Conservation (phyloP, 2,797 vertebrate species). For the Falco peregrinus region DNA sequence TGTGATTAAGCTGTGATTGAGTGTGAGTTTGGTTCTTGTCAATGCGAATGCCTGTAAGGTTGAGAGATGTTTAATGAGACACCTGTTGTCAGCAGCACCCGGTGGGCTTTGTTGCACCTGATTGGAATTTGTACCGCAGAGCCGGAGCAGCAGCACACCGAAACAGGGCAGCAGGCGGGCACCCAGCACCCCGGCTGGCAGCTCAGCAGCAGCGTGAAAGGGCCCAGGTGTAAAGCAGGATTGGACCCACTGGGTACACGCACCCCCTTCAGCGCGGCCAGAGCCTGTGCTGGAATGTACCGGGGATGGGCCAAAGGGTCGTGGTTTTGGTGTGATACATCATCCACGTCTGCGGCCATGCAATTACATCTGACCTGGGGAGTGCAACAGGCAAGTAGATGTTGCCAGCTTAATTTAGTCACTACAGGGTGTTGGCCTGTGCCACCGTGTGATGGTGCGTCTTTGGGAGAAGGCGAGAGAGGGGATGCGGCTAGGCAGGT, state of each 20-base stretch:
- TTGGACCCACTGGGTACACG: rapidly evolving
- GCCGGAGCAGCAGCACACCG: not conserved
- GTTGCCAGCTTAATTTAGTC: not conserved
- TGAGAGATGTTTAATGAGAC: conserved; percentile 77
- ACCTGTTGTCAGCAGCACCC: conserved; percentile 74
- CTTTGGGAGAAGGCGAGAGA: not conserved
- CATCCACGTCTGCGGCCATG: rapidly evolving
- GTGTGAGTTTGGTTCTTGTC: conserved; percentile 74
- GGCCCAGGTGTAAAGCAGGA: rapidly evolving
- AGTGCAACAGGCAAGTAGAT: not conserved
- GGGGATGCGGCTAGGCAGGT: not conserved
- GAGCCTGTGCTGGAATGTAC: not conserved
- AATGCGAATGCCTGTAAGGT: conserved; percentile 73
- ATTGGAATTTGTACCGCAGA: conserved; percentile 39
- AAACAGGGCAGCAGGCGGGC: not conserved
- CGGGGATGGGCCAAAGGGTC: rapidly evolving
- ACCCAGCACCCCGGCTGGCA: not conserved
- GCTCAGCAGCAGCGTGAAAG: not conserved
- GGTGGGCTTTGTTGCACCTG: conserved; percentile 61
- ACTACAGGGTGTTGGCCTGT: rapidly evolving
- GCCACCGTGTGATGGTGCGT: rapidly evolving
- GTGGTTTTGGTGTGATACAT: rapidly evolving
- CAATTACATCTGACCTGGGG: not conserved
- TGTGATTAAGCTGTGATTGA: conserved; percentile 79
- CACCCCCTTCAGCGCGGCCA: not conserved